Evolutionary conservation across 1,140 invertebrate genomes (phyloP), one percentile per base, ranked within the genome.

Genomic region (Dryas iulia): DNA sequence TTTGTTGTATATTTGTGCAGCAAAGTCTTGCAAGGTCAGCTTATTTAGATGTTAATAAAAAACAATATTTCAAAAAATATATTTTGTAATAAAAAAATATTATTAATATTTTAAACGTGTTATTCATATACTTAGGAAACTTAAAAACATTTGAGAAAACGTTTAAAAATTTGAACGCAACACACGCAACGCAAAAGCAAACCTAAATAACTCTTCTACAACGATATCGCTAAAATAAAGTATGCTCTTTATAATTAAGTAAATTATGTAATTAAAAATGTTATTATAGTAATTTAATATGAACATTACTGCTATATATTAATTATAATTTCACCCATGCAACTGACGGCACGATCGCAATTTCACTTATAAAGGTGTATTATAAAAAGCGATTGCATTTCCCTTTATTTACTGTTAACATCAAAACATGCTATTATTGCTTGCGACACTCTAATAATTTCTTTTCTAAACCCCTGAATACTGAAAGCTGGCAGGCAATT

Each of bases 401-500:
- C 0, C 54, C 31, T 21, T 24, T 64, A 57, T 33, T 58, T 65
- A 58, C 54, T 57, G 31, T 18, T 39, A 25, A 64, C 39, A 2
- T 47, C 6, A 47, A 53, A 26, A 57, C 52, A 25, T 23, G 31
- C n/a, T 31, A 65, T 63, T 63, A 56, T 57, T 65, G 62, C 14
- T 47, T 10, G 30, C 54, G 62, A 65, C 62, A 65, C 57, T 18
- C 8, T 35, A 57, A 65, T 64, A 47, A 60, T 47, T 62, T 62
- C 25, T 52, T 53, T 52, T 28, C 35, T 28, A n/a, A 47, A 47
- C 39, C 21, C 14, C 4, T 8, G 12, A 14, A 11, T 12, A 12
- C 5, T 18, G 6, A 47, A 47, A 14, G 39, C 39, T 47, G 39
- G 18, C 7, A 21, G 8, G 18, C 18, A 10, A 47, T 47, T 47